A percentile compares a stretch with the other conserved stretches of the same genome.
These are phyloP conservation scores for Candidula unifasciata DNA, from an alignment of 2,888 invertebrate species.

Conservation along the genomic window DNA sequence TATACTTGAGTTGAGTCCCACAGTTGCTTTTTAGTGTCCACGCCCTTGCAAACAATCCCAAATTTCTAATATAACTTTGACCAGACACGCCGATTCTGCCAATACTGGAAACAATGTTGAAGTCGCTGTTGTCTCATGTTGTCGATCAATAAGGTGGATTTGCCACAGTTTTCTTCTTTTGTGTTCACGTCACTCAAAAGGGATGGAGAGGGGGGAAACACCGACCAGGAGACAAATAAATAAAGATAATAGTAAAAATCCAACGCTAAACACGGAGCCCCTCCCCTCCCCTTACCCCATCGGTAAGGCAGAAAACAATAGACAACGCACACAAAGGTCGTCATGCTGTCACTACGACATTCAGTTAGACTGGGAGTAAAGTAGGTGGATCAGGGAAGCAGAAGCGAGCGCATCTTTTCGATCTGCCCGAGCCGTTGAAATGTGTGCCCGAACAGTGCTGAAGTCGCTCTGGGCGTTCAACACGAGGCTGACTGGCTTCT, in stretches of 20 bases:
- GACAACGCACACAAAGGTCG: not conserved
- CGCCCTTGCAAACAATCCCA: not conserved
- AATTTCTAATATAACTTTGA: not conserved
- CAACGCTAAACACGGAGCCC: not conserved
- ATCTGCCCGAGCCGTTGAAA: not conserved
- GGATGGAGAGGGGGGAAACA: not conserved
- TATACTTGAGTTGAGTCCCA: too few relatives aligned
- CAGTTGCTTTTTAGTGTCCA: too few relatives aligned
- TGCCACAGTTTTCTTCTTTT: conserved; percentile 12
- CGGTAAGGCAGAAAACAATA: conserved; percentile 6
- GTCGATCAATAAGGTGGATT: conserved; percentile 3
- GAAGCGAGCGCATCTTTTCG: not conserved
- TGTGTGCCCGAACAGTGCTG: not conserved
- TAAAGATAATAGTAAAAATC: not conserved
- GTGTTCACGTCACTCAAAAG: not conserved
- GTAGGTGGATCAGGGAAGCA: too few relatives aligned
- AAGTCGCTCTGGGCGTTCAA: not conserved
- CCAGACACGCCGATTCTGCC: not conserved
- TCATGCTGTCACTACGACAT: conserved; percentile 14
- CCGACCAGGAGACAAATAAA: not conserved
- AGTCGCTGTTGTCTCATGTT: not conserved
- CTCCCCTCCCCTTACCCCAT: too few relatives aligned
- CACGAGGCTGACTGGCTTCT: not conserved
- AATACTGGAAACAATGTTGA: not conserved
- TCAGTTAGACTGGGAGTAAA: not conserved